Percentiles rank a stretch among this genome's conserved stretches.
These are phyloP conservation scores for Enteromius unitaeniatus DNA, from an alignment of 2,797 vertebrate genomes.

Conservation along the genomic window DNA sequence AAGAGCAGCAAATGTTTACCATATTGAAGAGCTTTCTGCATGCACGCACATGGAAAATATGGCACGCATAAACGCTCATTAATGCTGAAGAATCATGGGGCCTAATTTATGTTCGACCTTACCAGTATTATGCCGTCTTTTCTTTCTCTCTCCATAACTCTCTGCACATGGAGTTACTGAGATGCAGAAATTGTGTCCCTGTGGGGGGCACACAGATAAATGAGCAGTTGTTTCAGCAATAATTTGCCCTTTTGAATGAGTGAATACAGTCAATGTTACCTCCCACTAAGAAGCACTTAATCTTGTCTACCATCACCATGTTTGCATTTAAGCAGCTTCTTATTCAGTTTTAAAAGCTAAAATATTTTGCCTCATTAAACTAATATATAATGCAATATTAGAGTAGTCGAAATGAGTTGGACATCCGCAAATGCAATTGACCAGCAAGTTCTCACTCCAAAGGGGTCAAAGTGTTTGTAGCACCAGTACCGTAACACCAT, in stretches of 20 bases:
- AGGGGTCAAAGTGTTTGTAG: not conserved
- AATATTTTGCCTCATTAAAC: slow-evolving; percentile 33
- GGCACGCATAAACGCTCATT: slow-evolving; percentile 44
- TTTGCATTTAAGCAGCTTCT: slow-evolving; percentile 8
- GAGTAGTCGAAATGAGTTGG: slow-evolving; percentile 13
- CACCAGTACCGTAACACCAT: not conserved
- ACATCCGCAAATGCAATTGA: not conserved
- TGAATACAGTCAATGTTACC: slow-evolving; percentile 40
- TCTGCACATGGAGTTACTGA: slow-evolving; percentile 33
- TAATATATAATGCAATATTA: slow-evolving; percentile 12
- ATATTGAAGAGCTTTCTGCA: slow-evolving; percentile 49
- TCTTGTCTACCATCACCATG: slow-evolving; percentile 35
- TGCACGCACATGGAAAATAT: slow-evolving; percentile 33
- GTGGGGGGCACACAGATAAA: slow-evolving; percentile 55
- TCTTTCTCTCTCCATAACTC: slow-evolving; percentile 21
- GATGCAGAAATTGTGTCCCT: slow-evolving; percentile 41
- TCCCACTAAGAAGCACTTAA: slow-evolving; percentile 37
- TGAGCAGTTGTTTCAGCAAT: slow-evolving; percentile 54
- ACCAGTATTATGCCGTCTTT: not conserved
- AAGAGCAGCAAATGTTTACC: slow-evolving; percentile 54
- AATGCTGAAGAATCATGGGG: slow-evolving; percentile 37
- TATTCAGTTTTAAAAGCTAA: slow-evolving; percentile 22
- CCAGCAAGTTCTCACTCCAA: slow-evolving; percentile 13
- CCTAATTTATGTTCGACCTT: slow-evolving; percentile 43
- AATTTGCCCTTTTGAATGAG: slow-evolving; percentile 55